Evolutionary conservation across 2,113 vertebrate genomes (phyloP), one percentile per base, ranked within the genome.

Genomic region (Malurus alboscapulatus): DNA sequence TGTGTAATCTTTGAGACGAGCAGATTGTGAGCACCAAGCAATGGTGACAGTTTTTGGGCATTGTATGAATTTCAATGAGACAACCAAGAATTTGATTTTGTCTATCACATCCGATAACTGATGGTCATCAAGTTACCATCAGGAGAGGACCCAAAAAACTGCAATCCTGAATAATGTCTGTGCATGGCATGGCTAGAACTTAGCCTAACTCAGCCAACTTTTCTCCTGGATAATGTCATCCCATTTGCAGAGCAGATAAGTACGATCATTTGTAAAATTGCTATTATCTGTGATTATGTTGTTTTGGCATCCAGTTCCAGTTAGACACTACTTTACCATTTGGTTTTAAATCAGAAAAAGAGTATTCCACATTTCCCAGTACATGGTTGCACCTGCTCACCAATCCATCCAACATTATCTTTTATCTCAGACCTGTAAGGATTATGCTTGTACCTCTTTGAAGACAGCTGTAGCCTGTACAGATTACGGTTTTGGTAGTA

Each of bases 401-500:
- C 11, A 62, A 16, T 24, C 10, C 26, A 29, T 34, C 20, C 36
- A 59, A 21, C 38, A 65, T 45, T 88, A 5, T 2, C 4, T 78
- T 68, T 53, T 69, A 53, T 25, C 8, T 67, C 40, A 74, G 17
- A 71, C 13, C 9, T 58, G 6, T 38, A 25, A 74, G 24, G 14
- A 8, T 63, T 53, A 57, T 15, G 25, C 1, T n/a, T 48, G 8
- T 18, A 18, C 78, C 15, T 57, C 51, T 51, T 48, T 0, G 0
- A 82, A 81, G 50, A 22, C 1, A 12, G 5, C 4, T 48, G 13
- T 29, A 22, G 6, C 30, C 17, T 62, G 21, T 62, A 62, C 7
- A 24, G 57, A n/a, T 71, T 62, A 21, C 6, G 7, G 14, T 9
- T 88, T 71, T 78, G 27, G 30, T 44, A 77, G 29, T 26, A 47